Evolutionary conservation across 2,888 invertebrate species (phyloP), one percentile per base, ranked within the genome.

Genomic region (Teleiodes luculella): DNA sequence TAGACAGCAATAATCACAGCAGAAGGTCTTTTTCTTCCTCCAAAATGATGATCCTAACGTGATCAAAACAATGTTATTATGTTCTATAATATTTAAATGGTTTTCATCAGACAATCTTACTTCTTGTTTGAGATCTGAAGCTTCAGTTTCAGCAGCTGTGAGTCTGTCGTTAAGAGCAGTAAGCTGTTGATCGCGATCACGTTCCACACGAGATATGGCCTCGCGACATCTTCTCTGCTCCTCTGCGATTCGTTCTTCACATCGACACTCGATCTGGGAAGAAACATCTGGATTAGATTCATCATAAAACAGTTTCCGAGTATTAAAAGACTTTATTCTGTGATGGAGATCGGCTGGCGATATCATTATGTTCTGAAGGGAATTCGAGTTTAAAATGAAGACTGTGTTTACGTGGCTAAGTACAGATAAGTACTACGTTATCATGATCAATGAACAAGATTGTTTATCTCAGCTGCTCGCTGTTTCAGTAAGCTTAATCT

Each of bases 201-300:
- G 91, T 73, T 98, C 97, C 48, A 96, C 91, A 50, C 97, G 92
- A 16, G 93, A 91, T 66, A 96, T 91, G 54, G 95, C 92, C 68
- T 98, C 98, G 59, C 95, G 93, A 74, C 95, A 94, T 61, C 97
- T 91, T 66, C 94, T 92, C 80, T 97, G 96, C 75, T 98, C 98
- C 62, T 96, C 95, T 41, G 92, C 91, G 61, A 95, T 83, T 54
- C 93, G 92, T 68, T 95, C 95, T 64, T 95, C 94, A 62, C 94
- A 92, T 58, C 94, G 91, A 63, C 94, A 88, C 79, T 96, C 95
- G 66, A 95, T 91, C 95, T 95, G 70, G 48, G 46, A 45, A 51
- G 14, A 14, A 48, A n/a, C 37, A 16, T 46, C 30, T 16, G 31
- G 16, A 7, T 48, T 48, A 35, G 53, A 85, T 83, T 78, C 97